Base-by-base conservation (phyloP, 1,140 invertebrate species). In the Pseudomyrmex cubaensis region DNA sequence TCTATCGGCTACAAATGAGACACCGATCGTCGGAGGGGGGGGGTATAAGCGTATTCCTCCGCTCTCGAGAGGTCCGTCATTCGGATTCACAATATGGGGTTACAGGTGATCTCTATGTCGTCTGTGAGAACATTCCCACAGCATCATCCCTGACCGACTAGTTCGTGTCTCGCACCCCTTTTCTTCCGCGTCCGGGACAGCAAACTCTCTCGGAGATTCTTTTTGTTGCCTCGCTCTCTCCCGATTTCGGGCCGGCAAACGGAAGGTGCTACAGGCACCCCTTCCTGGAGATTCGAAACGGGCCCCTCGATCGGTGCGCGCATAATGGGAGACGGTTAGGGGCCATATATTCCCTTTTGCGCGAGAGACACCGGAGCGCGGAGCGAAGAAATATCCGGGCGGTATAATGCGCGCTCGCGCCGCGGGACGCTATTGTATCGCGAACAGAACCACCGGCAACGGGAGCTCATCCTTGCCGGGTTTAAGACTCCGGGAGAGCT, bases 41-140 rank as follows among this genome's bases (percentile, higher is more conserved):
- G 35, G 35, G 5, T 25, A 86, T 83, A 85, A 74, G 66, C 44
- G 20, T 54, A 50, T 64, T 72, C 66, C 62, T 78, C 25, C 25
- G 2, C 63, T 10, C 15, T 15, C 52, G 46, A 44, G 78, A 83
- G 76, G 64, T 72, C 69, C 35, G 64, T 75, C 69, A 20, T 20
- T 5, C 35, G 35, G 25, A 25, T 74, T 66, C 78, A 87, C 48
- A 83, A 88, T 83, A 25, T 4, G 25, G 35, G 35, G 84, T 73
- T 92, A 93, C 93, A 93, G 92, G 93, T 93, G 92, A 93, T 93
- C 91, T 88, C 82, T 69, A 77, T 35, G 35, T 50, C 46, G 52
- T 35, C 91, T 92, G 92, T 93, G 93, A 93, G 93, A 93, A 93
- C 85, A 91, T 93, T 93, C 91, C 91, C 93, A 93, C 93, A 93